Conservation (phyloP, 2,113 vertebrate genomes). For the Pan troglodytes region DNA sequence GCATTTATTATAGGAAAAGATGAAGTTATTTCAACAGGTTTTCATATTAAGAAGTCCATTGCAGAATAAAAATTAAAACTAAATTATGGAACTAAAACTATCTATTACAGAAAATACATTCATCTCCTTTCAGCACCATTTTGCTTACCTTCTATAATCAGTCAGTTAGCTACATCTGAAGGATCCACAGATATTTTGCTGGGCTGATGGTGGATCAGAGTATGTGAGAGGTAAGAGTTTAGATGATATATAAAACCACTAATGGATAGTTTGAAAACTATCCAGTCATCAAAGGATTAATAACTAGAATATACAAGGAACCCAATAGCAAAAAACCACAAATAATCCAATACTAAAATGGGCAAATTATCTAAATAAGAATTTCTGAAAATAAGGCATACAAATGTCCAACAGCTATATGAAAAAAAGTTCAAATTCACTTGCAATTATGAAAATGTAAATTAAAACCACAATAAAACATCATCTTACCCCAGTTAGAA, state of each 20-base stretch:
- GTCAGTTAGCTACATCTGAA: not conserved
- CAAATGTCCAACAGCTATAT: not conserved
- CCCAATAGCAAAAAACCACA: not conserved
- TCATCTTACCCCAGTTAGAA: not conserved
- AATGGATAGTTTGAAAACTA: not conserved
- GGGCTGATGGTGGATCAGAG: not conserved
- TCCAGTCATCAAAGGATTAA: not conserved
- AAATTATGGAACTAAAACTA: not conserved
- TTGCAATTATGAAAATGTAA: not conserved
- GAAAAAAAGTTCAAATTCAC: not conserved
- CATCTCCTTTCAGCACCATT: not conserved
- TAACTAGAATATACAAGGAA: not conserved
- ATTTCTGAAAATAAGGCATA: not conserved
- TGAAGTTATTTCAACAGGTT: not conserved
- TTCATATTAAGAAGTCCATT: not conserved
- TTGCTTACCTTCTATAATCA: not conserved
- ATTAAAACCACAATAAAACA: not conserved
- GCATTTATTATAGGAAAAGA: not conserved
- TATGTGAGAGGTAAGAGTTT: rapidly evolving
- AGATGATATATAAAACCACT: not conserved
- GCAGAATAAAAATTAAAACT: not conserved
- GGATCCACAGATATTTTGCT: not conserved
- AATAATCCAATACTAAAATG: not conserved
- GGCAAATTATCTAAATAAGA: not conserved
- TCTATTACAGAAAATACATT: not conserved